Base-by-base conservation (phyloP, 2,888 invertebrate species). In the Cordilura impudica region DNA sequence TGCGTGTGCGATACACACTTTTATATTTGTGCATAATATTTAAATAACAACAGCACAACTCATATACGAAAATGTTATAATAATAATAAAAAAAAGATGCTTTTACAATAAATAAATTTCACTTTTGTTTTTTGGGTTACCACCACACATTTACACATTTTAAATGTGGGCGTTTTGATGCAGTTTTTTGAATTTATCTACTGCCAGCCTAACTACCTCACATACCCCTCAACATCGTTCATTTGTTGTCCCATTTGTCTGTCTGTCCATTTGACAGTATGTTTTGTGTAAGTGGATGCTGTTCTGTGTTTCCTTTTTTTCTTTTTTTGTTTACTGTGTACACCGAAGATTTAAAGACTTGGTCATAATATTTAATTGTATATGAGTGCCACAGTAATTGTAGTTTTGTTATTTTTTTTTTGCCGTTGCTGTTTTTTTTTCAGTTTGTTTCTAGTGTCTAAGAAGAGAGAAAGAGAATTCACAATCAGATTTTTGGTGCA, bases 31-130 rank as follows among this genome's bases (percentile, higher is more conserved):
- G 26, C 1, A n/a, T 16, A 53, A 4, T 53, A 39, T n/a, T 39
- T n/a, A 2, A 10, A 39, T n/a, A n/a, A n/a, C 7, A 39, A 82
- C 79, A 81, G 66, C 60, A 5, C 6, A 39, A 61, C 76, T 58
- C 69, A 73, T 71, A 75, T 81, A 78, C 63, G 60, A 19, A 8
- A 60, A 29, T 65, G 23, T 60, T n/a, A 51, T 45, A 35, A 43
- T 43, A n/a, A 69, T 58, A 72, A 78, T 78, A 73, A 78, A 78
- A 78, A 73, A 69, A 78, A 78, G 74, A 70, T 70, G 45, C 65
- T 72, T 72, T 79, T 72, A 72, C 75, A 79, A 79, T 75, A 75
- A 79, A 75, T 75, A 79, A 75, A 67, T 75, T 61, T 75, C 71
- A 75, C 75, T 71, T 75, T 71, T 77, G 47, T 45, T 65, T n/a